These are phyloP conservation scores for Chitala chitala DNA, from an alignment of 2,113 vertebrate species.

Conservation along the genomic window DNA sequence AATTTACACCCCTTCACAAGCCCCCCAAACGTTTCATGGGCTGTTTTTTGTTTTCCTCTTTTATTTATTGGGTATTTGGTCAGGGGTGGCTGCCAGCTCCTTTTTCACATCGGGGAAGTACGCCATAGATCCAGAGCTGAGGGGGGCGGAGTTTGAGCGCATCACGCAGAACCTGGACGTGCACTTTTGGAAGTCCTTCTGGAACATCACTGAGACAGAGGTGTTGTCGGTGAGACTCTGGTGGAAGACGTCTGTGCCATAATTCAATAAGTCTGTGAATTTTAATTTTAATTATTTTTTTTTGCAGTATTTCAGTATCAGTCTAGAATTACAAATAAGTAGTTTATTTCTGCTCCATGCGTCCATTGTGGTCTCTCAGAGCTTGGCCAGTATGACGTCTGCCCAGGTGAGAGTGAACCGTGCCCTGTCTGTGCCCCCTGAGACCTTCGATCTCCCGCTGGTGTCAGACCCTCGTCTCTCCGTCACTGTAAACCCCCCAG, in stretches of 20 bases:
- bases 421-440: slow-evolving; percentile 68
- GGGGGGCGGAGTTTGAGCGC: slow-evolving; percentile 78
- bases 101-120: slow-evolving; percentile 83
- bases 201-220: slow-evolving; percentile 85
- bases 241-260: too few relatives aligned
- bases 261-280: too few relatives aligned
- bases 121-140: slow-evolving; percentile 80
- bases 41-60: neutral
- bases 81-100: slow-evolving; percentile 81
- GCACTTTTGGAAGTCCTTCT: slow-evolving; percentile 86
- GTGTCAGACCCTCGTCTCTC: slow-evolving; percentile 59
- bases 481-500: slow-evolving; percentile 69
- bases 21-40: neutral
- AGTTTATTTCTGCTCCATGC: neutral
- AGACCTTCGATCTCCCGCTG: slow-evolving; percentile 74
- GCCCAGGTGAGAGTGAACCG: slow-evolving; percentile 76
- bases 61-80: too few relatives aligned
- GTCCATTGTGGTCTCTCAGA: slow-evolving; percentile 49
- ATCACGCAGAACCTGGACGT: slow-evolving; percentile 84
- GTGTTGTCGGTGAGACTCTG: slow-evolving; percentile 67
- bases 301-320: too few relatives aligned
- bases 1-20: too few relatives aligned
- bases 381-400: slow-evolving; percentile 77
- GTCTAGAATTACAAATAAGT: too few relatives aligned
- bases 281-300: too few relatives aligned